Evolutionary conservation across 1,140 invertebrate species (phyloP), one percentile per base, ranked within the genome.

Genomic region (Bombus breviceps): DNA sequence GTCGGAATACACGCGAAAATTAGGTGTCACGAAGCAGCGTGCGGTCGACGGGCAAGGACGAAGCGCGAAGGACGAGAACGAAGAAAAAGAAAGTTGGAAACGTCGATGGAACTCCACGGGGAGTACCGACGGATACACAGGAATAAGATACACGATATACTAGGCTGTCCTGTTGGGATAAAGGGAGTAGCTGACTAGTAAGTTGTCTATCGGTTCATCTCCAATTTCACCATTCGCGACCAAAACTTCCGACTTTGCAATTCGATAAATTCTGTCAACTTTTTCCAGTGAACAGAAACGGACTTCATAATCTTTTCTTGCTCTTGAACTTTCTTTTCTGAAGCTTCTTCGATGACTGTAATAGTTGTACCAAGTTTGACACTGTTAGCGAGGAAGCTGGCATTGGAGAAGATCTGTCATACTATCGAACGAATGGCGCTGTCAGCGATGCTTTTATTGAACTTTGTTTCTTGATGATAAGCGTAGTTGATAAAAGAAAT

Each of bases 91-190:
- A 57, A 6, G n/a, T 28, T n/a, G 39, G 57, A 73, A 37, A 85
- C 76, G 83, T 85, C 83, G 83, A 85, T 73, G 76, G 18, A 72
- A 72, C 76, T 79, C 83, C 78, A 15, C 71, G 84, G 83, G 83
- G 77, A 80, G 77, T 69, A 32, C 4, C 15, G n/a, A 22, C 22
- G 73, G 73, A 53, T 68, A 47, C 64, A 39, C 10, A 59, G 71
- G 34, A 81, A 85, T 85, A 81, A 85, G 71, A 68, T 68, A 81
- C 78, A 57, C 37, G 76, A 64, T 80, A 85, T 59, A 80, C 34
- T 18, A 9, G 15, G 25, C 43, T 62, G n/a, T 72, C 66, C 68
- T 71, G 68, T 25, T 37, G 1, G 66, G 22, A 72, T 79, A 72
- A 84, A 79, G 62, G 62, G 15, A 39, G 72, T 53, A 39, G 41